phyloP scores from a whole-genome alignment of 2,888 invertebrate species.

The Nemapogon koenigi region DNA sequence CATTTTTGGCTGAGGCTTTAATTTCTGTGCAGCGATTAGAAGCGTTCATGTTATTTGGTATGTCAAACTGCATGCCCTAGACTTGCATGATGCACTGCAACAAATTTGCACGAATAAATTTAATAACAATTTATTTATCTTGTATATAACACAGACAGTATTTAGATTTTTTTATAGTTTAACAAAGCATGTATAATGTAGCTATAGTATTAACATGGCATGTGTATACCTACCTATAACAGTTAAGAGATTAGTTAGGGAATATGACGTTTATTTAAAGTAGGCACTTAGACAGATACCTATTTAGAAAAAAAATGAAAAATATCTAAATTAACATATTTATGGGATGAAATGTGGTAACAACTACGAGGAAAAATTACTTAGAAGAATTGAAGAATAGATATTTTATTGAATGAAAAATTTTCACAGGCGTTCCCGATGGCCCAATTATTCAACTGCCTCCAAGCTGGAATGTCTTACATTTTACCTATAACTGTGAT shows the following conservation, averaged over 20 bases:
- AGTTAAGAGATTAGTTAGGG: too few species aligned
- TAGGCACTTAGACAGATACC: too few species aligned
- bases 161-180: too few species aligned
- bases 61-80: conserved; percentile 18
- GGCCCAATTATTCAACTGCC: conserved; percentile 78
- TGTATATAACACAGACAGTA: not conserved
- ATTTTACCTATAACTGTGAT: conserved; percentile 60
- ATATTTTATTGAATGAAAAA: not conserved
- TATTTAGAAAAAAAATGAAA: too few species aligned
- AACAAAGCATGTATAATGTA: too few species aligned
- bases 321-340: too few species aligned
- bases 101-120: conserved; percentile 16
- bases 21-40: conserved; percentile 68
- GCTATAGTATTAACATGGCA: too few species aligned
- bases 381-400: too few species aligned
- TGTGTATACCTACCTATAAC: too few species aligned
- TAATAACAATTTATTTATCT: not conserved
- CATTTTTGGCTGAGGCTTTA: conserved; percentile 65
- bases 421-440: conserved; percentile 70
- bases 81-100: conserved; percentile 19
- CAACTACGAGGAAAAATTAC: too few species aligned
- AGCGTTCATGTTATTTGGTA: conserved; percentile 64
- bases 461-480: conserved; percentile 67
- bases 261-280: too few species aligned
- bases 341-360: too few species aligned